Base-by-base conservation (phyloP, 2,113 vertebrate species). In the Hippocampus zosterae region DNA sequence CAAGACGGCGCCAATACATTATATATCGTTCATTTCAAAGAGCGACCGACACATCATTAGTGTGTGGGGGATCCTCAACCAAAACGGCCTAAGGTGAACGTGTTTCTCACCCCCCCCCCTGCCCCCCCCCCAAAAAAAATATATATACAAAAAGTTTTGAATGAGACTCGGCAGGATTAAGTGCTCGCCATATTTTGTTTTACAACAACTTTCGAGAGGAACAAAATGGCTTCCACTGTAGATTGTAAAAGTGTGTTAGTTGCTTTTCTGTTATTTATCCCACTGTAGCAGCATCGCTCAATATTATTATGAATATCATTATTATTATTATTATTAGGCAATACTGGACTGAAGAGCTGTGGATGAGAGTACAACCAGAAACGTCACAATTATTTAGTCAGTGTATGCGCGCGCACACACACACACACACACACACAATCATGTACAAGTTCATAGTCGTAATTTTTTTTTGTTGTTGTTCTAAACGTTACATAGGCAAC, bases 341-440 rank as follows among this genome's bases (percentile, higher is more conserved):
- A 88, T 85, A 86, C n/a, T 52, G 74, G 78, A 85, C 88, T 84
- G 78, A 76, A 87, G 76, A 80, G 84, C 83, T 90, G 16, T 53
- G 80, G 80, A 93, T 90, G 78, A 92, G 87, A 88, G 91, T 89
- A 90, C 75, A 90, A 90, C 82, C 67, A 88, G 89, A 91, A 67
- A 65, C 89, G 87, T 92, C 92, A 96, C 92, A 95, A 94, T 94
- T 88, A 94, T 94, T 89, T 91, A 92, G 93, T 93, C 90, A 90
- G 88, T 92, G 90, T 93, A 87, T 93, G 93, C 90, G 86, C 44
- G 21, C 18, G 41, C 12, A 85, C 84, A 79, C 93, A 92, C 93
- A 94, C 93, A 83, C 88, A 95, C 11, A 65, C n/a, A 82, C 83
- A 85, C 84, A 27, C 91, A 95, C 94, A 96, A 88, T 93, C 92